These are phyloP conservation scores for Chionodraco myersi DNA, from an alignment of 2,113 vertebrate species.

Conservation along the genomic window DNA sequence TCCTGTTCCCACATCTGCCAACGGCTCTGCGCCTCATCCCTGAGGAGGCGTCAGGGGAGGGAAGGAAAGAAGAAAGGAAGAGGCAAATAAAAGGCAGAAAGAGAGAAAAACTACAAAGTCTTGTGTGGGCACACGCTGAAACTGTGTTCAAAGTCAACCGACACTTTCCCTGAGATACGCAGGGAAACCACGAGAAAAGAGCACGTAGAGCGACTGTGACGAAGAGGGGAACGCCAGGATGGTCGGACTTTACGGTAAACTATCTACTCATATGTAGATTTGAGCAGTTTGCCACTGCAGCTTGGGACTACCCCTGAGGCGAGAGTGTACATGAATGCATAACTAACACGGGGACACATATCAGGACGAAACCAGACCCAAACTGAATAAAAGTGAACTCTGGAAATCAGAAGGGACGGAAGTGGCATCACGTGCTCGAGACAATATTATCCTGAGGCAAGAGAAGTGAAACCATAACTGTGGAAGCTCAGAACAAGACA, in stretches of 20 bases:
- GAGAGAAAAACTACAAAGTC: constrained; percentile 29
- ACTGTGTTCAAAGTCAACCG: neutral
- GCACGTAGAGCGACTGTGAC: neutral
- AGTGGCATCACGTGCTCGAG: constrained; percentile 55
- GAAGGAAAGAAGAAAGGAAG: constrained; percentile 13
- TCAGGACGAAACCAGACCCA: neutral
- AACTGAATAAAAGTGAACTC: constrained; percentile 1
- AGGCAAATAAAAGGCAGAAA: constrained; percentile 31
- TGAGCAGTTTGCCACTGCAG: neutral
- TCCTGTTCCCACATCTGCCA: constrained; percentile 64
- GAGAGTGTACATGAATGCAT: neutral
- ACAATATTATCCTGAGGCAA: neutral
- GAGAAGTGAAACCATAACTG: constrained; percentile 63
- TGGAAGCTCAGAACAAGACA: too few relatives aligned
- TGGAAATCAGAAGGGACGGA: constrained; percentile 34
- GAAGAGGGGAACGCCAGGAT: neutral
- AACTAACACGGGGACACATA: neutral
- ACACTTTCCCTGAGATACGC: too few relatives aligned
- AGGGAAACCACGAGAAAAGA: constrained; percentile 24
- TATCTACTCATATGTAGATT: neutral
- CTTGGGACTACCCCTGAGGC: constrained; percentile 17
- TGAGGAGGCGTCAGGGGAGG: constrained; percentile 48
- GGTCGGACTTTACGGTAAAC: constrained; percentile 25
- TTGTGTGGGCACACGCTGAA: constrained; percentile 36
- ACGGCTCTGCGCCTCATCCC: constrained; percentile 51